Evolutionary conservation across 2,113 vertebrate species (phyloP).

Genomic region (Morphnarchus princeps): DNA sequence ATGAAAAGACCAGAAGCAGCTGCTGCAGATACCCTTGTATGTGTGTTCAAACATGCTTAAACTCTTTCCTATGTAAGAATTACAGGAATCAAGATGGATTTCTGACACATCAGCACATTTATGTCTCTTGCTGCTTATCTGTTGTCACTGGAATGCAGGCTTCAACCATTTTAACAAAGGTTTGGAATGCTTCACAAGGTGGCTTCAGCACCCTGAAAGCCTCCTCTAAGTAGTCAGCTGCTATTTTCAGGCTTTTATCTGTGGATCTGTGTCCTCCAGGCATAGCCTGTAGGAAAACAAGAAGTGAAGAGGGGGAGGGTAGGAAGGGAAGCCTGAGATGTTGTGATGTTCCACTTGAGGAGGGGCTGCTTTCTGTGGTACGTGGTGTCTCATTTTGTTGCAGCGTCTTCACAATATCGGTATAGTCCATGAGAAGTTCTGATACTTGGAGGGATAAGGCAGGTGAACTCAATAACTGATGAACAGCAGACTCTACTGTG

Average conservation of each 20-base stretch:
- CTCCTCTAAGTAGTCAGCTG: conserved; percentile 40
- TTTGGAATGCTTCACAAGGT: conserved; percentile 36
- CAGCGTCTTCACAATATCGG: neutral
- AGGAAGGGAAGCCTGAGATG: neutral
- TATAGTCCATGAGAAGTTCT: conserved; percentile 39
- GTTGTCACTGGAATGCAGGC: neutral
- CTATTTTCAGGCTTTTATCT: neutral
- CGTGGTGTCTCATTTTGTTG: neutral
- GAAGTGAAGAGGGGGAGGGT: neutral
- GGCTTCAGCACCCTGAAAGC: conserved; percentile 12
- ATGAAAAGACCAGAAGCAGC: neutral
- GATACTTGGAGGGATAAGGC: conserved; percentile 44
- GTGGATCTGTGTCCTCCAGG: neutral
- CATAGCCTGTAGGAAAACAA: neutral
- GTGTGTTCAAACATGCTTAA: neutral
- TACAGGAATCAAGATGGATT: neutral
- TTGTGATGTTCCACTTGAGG: neutral
- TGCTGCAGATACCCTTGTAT: neutral
- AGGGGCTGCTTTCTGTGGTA: neutral
- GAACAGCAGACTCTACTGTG: conserved; percentile 30
- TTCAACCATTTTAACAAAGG: neutral
- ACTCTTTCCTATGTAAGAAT: neutral
- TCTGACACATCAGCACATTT: neutral
- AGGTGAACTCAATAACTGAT: neutral
- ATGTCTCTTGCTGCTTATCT: neutral